phyloP scores from a whole-genome alignment of 2,888 invertebrate species.

The Myopa tessellatipennis region DNA sequence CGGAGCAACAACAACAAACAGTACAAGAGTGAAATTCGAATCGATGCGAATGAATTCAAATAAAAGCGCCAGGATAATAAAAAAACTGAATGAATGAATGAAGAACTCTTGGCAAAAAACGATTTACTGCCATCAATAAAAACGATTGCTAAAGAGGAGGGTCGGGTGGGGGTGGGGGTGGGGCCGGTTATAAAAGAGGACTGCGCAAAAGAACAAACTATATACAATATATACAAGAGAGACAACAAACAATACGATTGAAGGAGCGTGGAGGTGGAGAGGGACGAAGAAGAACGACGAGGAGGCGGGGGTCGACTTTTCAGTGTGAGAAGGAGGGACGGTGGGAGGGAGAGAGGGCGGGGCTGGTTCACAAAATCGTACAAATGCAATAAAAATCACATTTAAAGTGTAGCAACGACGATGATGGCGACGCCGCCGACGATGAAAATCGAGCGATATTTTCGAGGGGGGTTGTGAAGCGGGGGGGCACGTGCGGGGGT shows the following conservation, averaged over 20 bases:
- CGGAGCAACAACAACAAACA: background rate
- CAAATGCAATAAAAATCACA: conserved; percentile 31
- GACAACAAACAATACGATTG: background rate
- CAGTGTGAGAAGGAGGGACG: background rate
- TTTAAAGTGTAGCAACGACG: conserved; percentile 30
- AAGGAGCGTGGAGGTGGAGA: background rate
- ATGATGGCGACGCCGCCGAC: background rate
- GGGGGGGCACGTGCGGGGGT: background rate
- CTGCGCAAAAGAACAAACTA: background rate
- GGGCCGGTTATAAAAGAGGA: background rate
- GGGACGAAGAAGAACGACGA: background rate
- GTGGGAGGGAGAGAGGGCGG: background rate
- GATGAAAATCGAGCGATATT: background rate
- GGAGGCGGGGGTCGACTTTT: background rate
- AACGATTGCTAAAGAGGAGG: background rate
- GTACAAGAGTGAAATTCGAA: conserved; percentile 12
- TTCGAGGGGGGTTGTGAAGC: background rate
- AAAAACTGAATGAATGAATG: background rate
- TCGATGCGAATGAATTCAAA: conserved; percentile 13
- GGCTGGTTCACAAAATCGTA: background rate
- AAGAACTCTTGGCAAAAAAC: conserved; percentile 14
- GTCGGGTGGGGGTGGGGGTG: background rate
- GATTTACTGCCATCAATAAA: conserved; percentile 26
- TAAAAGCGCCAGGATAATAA: conserved; percentile 5
- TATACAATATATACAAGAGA: background rate